Evolutionary conservation across 2,888 invertebrate genomes (phyloP).

Genomic region (Orthonevra nobilis): DNA sequence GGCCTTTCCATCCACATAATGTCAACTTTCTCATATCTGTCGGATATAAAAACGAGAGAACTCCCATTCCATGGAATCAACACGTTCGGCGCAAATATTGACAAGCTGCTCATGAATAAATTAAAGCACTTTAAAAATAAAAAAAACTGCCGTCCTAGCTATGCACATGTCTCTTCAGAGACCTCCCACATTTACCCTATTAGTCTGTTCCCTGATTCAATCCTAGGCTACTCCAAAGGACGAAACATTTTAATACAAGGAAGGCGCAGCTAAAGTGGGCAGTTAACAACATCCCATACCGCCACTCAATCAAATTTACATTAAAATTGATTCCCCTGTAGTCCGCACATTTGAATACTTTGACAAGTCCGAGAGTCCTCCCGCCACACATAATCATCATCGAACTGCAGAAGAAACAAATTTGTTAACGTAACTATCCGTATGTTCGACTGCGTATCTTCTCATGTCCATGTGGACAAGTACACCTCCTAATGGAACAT

Average conservation of each 20-base stretch:
- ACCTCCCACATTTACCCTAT: no score
- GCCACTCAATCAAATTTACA: constrained; percentile 57
- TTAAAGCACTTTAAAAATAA: no score
- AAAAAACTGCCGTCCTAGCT: no score
- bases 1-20: neutral
- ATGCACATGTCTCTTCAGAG: no score
- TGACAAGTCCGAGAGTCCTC: no score
- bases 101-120: constrained; percentile 52
- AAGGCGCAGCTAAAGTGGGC: constrained; percentile 8
- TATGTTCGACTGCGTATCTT: neutral
- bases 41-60: no score
- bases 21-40: neutral
- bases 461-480: constrained; percentile 32
- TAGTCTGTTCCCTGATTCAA: no score
- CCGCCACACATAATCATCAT: no score
- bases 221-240: constrained; percentile 37
- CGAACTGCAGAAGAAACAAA: no score
- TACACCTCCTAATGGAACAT: constrained; percentile 55
- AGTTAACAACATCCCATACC: constrained; percentile 21
- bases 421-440: constrained; percentile 6
- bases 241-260: constrained; percentile 35
- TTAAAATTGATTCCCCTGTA: no score
- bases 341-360: no score
- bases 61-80: neutral
- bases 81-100: constrained; percentile 50